Evolutionary conservation across 2,113 vertebrate species (phyloP).

Genomic region (Tonatia bakeri): DNA sequence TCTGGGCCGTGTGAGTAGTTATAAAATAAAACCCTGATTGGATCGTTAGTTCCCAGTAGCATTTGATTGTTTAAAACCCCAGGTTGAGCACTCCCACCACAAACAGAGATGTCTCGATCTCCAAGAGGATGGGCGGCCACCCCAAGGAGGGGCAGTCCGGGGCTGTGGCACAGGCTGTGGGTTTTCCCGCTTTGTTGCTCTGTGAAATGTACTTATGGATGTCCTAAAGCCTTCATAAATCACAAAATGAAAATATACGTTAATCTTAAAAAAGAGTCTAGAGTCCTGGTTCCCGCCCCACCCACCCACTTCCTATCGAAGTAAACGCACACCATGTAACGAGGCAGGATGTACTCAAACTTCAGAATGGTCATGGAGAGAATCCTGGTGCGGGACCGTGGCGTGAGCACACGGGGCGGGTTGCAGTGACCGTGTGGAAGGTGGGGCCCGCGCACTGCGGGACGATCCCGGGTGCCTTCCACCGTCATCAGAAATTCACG

Average conservation of each 20-base stretch:
- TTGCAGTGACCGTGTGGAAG: not conserved
- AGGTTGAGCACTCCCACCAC: not conserved
- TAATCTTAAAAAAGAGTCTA: not conserved
- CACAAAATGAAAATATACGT: not conserved
- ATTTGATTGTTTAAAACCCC: not conserved
- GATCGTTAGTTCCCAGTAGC: not conserved
- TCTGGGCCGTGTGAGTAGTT: rapidly evolving
- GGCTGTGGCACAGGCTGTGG: rapidly evolving
- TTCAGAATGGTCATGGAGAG: not conserved
- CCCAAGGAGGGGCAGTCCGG: rapidly evolving
- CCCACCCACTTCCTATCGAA: rapidly evolving
- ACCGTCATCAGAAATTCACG: rapidly evolving
- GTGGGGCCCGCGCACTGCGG: rapidly evolving
- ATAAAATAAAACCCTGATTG: not conserved
- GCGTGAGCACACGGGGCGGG: too few relatives aligned
- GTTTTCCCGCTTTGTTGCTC: not conserved
- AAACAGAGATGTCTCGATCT: not conserved
- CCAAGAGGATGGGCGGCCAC: not conserved
- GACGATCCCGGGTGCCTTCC: not conserved
- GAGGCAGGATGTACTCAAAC: not conserved
- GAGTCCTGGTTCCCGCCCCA: rapidly evolving
- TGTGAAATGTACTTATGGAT: not conserved
- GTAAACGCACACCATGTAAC: not conserved
- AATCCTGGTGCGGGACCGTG: rapidly evolving
- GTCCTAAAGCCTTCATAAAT: too few relatives aligned